phyloP scores from a whole-genome alignment of 2,113 vertebrate species.

The Pampusana beccarii region DNA sequence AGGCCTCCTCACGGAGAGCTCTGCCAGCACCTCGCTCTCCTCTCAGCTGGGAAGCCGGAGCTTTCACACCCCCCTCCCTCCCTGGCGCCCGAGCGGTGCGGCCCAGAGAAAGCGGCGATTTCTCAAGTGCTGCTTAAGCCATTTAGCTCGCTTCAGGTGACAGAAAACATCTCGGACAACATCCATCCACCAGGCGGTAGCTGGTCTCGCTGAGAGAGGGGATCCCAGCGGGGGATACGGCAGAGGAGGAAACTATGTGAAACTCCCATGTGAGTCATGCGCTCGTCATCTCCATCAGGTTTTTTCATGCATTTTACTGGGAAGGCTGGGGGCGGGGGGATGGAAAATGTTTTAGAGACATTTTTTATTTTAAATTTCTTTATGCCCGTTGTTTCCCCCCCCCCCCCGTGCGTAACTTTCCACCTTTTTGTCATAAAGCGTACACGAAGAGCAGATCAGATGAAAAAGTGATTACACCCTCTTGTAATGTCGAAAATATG shows the following conservation, averaged over 20 bases:
- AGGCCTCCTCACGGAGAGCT: neutral
- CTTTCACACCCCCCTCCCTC: neutral
- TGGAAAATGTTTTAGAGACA: neutral
- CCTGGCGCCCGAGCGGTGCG: neutral
- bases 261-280: neutral
- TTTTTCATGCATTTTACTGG: neutral
- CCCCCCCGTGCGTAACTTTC: neutral
- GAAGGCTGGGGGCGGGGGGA: neutral
- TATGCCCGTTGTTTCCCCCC: neutral
- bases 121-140: neutral
- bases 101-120: fast-evolving
- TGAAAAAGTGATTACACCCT: constrained; percentile 7
- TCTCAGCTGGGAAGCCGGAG: neutral
- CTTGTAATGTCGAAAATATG: neutral
- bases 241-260: neutral
- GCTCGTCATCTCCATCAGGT: neutral
- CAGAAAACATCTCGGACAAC: neutral
- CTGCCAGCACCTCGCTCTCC: neutral
- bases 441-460: neutral
- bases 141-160: neutral
- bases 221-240: neutral
- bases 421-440: neutral
- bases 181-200: neutral
- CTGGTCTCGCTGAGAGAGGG: neutral
- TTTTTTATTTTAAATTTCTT: neutral